A percentile compares a stretch with the other conserved stretches of the same genome.
Evolutionary conservation across 2,113 vertebrate species (phyloP).

Genomic region (Anguilla japonica): DNA sequence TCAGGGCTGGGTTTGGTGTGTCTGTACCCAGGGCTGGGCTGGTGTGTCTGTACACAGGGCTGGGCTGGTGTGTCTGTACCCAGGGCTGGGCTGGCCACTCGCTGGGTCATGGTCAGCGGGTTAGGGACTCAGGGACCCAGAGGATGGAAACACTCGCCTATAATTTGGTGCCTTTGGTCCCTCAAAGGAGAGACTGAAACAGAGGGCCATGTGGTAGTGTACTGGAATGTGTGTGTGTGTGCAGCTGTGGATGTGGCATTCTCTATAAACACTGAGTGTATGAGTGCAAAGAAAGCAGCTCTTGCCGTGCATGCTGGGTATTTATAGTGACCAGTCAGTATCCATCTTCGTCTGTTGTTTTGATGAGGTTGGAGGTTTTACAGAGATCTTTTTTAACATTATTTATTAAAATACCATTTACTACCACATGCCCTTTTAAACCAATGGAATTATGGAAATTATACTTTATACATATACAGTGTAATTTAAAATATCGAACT

Average conservation of each 20-base stretch:
- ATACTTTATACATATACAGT: neutral
- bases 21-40: too few species aligned
- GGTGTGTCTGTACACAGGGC: neutral
- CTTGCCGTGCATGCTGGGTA: neutral
- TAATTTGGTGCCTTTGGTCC: slow-evolving; percentile 1
- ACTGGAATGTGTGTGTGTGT: neutral
- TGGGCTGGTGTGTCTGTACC: too few species aligned
- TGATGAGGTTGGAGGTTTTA: neutral
- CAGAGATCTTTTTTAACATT: neutral
- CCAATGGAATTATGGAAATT: neutral
- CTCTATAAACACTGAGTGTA: neutral
- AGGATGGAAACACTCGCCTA: neutral
- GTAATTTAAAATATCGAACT: neutral
- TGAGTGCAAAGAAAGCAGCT: neutral
- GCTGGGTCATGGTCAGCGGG: neutral
- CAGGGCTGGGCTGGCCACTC: neutral
- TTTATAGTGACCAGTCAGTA: slow-evolving; percentile 1
- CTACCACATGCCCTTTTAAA: neutral
- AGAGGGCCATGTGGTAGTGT: neutral
- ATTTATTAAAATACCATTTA: neutral
- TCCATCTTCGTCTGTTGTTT: neutral
- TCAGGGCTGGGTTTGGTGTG: too few species aligned
- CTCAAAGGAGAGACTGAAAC: neutral
- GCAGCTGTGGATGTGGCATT: neutral
- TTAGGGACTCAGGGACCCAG: neutral